Percentiles rank a stretch among this genome's conserved stretches.
These are phyloP conservation scores for Ichneumoninae sp. DNA, from an alignment of 2,888 invertebrate genomes.

Conservation along the genomic window DNA sequence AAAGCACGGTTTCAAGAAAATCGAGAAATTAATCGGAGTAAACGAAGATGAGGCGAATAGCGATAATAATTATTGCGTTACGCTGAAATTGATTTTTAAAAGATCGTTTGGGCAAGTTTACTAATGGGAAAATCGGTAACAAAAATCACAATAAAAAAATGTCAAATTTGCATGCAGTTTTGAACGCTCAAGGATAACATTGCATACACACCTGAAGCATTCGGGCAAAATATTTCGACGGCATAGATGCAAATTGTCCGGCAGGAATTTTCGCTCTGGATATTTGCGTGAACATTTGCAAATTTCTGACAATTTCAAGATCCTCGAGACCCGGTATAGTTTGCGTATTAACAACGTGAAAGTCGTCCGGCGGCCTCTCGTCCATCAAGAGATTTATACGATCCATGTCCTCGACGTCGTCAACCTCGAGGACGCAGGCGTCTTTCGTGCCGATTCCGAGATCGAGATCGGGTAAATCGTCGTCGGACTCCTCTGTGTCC, in stretches of 20 bases:
- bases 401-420: slow-evolving; percentile 93
- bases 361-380: slow-evolving; percentile 90
- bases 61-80: no score
- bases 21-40: no score
- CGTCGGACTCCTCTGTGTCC: slow-evolving; percentile 89
- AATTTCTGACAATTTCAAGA: slow-evolving; percentile 88
- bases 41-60: no score
- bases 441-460: slow-evolving; percentile 91
- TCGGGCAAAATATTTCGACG: slow-evolving; percentile 85
- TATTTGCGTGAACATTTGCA: slow-evolving; percentile 95
- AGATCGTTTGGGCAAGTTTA: not conserved
- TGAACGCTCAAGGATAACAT: not conserved
- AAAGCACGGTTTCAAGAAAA: slow-evolving; percentile 40
- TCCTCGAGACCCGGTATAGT: slow-evolving; percentile 90
- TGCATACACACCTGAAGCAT: slow-evolving; percentile 85
- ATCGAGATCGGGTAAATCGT: slow-evolving; percentile 89
- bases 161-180: not conserved
- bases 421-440: slow-evolving; percentile 92
- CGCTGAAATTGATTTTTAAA: not conserved
- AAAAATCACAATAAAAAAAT: not conserved
- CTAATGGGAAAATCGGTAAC: slow-evolving; percentile 63
- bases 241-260: slow-evolving; percentile 85
- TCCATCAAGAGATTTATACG: slow-evolving; percentile 91
- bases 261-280: slow-evolving; percentile 87
- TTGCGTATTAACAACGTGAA: slow-evolving; percentile 92